Percentiles rank a stretch among this genome's conserved stretches.
phyloP scores from a whole-genome alignment of 2,113 vertebrate genomes.

The Archocentrus centrarchus region DNA sequence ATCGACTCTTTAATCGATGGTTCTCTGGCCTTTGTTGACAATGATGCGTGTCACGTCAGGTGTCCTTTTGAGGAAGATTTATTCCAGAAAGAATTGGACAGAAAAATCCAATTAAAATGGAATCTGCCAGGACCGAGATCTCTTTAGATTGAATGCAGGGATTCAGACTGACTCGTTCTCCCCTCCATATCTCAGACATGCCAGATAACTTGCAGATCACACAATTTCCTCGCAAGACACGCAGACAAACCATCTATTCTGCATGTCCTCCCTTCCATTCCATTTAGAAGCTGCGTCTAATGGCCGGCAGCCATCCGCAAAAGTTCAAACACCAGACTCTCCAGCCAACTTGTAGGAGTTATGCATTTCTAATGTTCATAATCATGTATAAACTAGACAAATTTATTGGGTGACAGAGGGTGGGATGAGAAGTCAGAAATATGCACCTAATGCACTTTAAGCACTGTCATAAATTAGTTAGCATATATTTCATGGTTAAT shows the following conservation, averaged over 20 bases:
- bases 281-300: constrained; percentile 11
- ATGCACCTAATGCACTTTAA: constrained; percentile 57
- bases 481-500: constrained; percentile 57
- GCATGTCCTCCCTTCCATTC: constrained; percentile 23
- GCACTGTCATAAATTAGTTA: constrained; percentile 55
- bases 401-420: constrained; percentile 33
- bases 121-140: constrained; percentile 56
- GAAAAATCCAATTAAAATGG: constrained; percentile 71
- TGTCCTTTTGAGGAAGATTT: constrained; percentile 65
- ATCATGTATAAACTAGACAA: constrained; percentile 50
- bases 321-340: constrained; percentile 30
- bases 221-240: constrained; percentile 45
- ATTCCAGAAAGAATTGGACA: constrained; percentile 51
- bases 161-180: constrained; percentile 22
- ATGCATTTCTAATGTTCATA: constrained; percentile 33
- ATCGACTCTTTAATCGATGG: constrained; percentile 45
- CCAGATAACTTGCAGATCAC: constrained; percentile 62
- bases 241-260: constrained; percentile 57
- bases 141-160: constrained; percentile 49
- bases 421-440: constrained; percentile 23
- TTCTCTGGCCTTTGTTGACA: constrained; percentile 59
- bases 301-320: background rate
- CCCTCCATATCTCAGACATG: constrained; percentile 19
- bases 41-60: constrained; percentile 59
- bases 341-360: constrained; percentile 23